Percentiles rank a stretch among this genome's conserved stretches.
Evolutionary conservation across 2,113 vertebrate species (phyloP).

Genomic region (Pomatostomus ruficeps): DNA sequence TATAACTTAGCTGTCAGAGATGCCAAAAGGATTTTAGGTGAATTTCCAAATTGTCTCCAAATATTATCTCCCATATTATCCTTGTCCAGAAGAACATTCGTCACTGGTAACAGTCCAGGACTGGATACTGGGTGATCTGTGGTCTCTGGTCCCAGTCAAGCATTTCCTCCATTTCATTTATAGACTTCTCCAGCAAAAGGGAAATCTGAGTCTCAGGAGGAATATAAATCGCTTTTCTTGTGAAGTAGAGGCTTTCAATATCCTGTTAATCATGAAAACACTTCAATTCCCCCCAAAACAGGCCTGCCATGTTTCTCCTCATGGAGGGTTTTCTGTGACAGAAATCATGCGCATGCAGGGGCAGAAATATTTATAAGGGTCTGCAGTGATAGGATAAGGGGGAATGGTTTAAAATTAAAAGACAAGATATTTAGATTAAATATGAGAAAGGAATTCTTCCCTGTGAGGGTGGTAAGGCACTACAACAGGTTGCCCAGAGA

Average conservation of each 20-base stretch:
- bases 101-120: neutral
- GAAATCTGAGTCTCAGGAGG: neutral
- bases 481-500: neutral
- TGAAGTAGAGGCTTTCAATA: neutral
- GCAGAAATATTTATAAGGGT: neutral
- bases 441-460: neutral
- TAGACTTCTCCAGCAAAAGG: neutral
- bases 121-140: neutral
- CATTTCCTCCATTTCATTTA: neutral
- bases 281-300: neutral
- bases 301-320: neutral
- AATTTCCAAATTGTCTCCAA: neutral
- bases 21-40: neutral
- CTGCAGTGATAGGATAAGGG: neutral
- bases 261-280: neutral
- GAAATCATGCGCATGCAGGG: neutral
- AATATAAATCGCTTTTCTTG: neutral
- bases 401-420: neutral
- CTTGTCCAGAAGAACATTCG: neutral
- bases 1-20: neutral
- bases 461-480: neutral
- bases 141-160: neutral
- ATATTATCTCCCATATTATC: neutral
- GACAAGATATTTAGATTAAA: neutral
- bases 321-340: neutral